Evolutionary conservation across 2,888 invertebrate genomes (phyloP), one percentile per base, ranked within the genome.

Genomic region (Schizaphis graminum): DNA sequence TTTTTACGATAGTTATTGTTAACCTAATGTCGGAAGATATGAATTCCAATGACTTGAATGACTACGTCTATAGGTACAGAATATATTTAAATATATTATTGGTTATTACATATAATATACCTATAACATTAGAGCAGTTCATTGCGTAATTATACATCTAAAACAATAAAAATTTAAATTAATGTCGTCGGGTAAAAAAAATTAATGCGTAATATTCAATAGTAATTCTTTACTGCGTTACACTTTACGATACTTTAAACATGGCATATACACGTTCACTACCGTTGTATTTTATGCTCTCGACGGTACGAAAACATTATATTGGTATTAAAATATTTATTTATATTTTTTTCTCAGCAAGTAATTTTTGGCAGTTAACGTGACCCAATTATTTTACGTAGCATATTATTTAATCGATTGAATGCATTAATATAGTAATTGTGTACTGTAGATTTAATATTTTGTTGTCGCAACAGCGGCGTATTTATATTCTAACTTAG

Each of bases 31-130:
- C 53, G 61, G 35, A 88, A 92, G 49, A 88, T 67, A 88, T 88
- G 67, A 92, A 92, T 92, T 92, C 53, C 49, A 53, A 88, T 61
- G 67, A 88, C 61, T 92, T 41, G 41, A 53, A 88, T 61, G 67
- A 88, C 61, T 88, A 53, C 88, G 53, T 88, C 53, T 87, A 53
- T 44, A 57, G 41, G 35, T 87, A 92, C 67, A 49, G 92, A 92
- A 92, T 92, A 88, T 35, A 92, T 92, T 88, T 88, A 92, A 92
- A 92, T 92, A 92, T 92, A 92, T 92, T 92, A 92, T 88, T 87
- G 92, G 92, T 92, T 92, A 61, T 57, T 57, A 57, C 57, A 86
- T 16, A 47, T 67, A 86, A 67, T 91, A 91, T 26, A 44, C 44
- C 57, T 53, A 47, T 92, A 92, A 92, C 35, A 61, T 61, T 92